phyloP scores from a whole-genome alignment of 2,888 invertebrate genomes.

The Folsomia manolachei region DNA sequence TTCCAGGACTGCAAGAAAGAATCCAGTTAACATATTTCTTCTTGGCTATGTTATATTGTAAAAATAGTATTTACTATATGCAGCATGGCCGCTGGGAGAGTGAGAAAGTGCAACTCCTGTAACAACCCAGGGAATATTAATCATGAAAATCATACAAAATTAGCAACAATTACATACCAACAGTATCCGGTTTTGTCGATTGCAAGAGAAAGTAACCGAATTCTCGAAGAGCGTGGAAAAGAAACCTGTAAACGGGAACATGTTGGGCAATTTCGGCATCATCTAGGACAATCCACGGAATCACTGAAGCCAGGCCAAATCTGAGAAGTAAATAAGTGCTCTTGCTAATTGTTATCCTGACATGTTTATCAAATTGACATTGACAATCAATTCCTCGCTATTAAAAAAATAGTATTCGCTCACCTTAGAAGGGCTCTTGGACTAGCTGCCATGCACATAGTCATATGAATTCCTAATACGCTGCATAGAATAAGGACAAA shows the following conservation, averaged over 20 bases:
- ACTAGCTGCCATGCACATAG: slow-evolving; percentile 59
- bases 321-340: too few relatives aligned
- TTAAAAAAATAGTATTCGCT: too few relatives aligned
- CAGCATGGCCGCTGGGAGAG: slow-evolving; percentile 59
- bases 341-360: too few relatives aligned
- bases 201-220: slow-evolving; percentile 69
- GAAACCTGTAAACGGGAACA: slow-evolving; percentile 44
- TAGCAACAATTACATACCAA: slow-evolving; percentile 59
- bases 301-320: slow-evolving; percentile 51
- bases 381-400: too few relatives aligned
- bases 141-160: background rate
- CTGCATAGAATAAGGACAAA: too few relatives aligned
- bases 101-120: slow-evolving; percentile 57
- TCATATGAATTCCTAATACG: slow-evolving; percentile 63
- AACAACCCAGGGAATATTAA: background rate
- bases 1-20: too few relatives aligned
- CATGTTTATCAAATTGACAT: too few relatives aligned
- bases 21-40: too few relatives aligned
- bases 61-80: too few relatives aligned
- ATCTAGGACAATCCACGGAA: slow-evolving; percentile 50
- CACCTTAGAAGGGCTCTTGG: slow-evolving; percentile 50
- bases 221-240: slow-evolving; percentile 54
- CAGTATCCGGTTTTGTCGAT: slow-evolving; percentile 82
- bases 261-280: slow-evolving; percentile 49
- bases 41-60: too few relatives aligned